Conservation (phyloP, 2,888 invertebrate species). For the Uropetala carovei region DNA sequence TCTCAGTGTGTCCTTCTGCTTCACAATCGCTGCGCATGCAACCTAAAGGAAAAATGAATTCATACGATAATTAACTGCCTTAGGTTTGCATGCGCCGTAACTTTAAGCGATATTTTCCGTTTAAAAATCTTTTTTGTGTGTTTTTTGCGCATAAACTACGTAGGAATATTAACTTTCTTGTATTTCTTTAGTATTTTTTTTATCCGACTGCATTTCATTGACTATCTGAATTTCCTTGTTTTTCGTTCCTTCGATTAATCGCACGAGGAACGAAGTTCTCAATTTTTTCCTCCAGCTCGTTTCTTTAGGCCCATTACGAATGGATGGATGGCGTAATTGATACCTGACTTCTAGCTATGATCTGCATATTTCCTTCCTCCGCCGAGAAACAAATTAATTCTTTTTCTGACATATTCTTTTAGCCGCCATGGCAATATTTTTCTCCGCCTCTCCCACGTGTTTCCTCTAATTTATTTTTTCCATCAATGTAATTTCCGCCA, state of each 20-base stretch:
- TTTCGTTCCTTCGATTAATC: too few species aligned
- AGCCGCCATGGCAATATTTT: conserved; percentile 1
- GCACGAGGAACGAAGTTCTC: background rate
- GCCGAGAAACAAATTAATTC: background rate
- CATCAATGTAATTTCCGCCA: conserved; percentile 32
- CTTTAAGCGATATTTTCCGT: background rate
- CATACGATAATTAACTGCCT: conserved; percentile 15
- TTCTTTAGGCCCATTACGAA: background rate
- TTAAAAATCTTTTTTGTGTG: background rate
- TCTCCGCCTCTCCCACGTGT: background rate
- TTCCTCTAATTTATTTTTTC: background rate
- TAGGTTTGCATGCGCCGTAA: background rate
- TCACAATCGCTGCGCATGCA: conserved; percentile 8
- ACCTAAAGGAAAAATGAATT: conserved; percentile 13
- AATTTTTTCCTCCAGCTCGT: background rate
- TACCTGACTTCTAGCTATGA: background rate
- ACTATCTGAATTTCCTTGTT: background rate
- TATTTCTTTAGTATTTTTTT: background rate
- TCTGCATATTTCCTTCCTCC: conserved; percentile 14
- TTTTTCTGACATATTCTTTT: conserved; percentile 14
- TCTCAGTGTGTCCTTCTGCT: background rate
- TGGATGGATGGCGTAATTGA: background rate
- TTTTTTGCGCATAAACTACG: background rate
- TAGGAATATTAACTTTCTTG: background rate
- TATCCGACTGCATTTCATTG: background rate